Evolutionary conservation across 1,140 invertebrate species (phyloP), one percentile per base, ranked within the genome.

Genomic region (honey bee (Apis mellifera)): DNA sequence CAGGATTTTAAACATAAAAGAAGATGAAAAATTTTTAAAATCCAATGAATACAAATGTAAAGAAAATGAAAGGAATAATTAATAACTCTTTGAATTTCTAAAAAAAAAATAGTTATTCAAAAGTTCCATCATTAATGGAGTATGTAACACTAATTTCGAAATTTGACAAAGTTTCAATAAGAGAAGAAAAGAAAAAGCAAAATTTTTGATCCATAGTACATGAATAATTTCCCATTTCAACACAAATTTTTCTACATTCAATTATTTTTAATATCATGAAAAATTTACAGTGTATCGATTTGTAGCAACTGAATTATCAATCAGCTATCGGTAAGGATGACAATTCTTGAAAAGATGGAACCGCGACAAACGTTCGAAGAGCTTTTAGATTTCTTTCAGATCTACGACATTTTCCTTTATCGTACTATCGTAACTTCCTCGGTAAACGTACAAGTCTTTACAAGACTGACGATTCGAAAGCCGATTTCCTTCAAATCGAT

Each of bases 401-500:
- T 23, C 32, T 62, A n/a, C n/a, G 19, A 73, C 52, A 79, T 79
- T 79, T 79, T 73, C 69, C 12, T 64, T 42, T 13, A 23, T 54
- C 78, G 42, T 32, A 42, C 32, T 42, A 42, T 23, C 11, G 32
- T 26, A 23, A 64, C 71, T 32, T 70, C 50, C 21, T 7, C 12
- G 19, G 15, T 60, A 54, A 62, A 54, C 69, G 59, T 73, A 19
- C 42, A 79, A 79, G 59, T 79, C 71, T 21, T 72, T 73, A 73
- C 57, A n/a, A 13, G 52, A 42, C 21, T 64, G 13, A 19, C 23
- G 68, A 62, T 62, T 79, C 78, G 78, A 70, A 78, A 79, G 57
- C 69, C 68, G 78, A 79, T 73, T 79, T 79, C 50, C 69, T 73
- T 12, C 48, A 3, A 71, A 64, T 79, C 78, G 78, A 79, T 79